Conservation (phyloP, 2,888 invertebrate genomes). For the Phorcus lineatus region DNA sequence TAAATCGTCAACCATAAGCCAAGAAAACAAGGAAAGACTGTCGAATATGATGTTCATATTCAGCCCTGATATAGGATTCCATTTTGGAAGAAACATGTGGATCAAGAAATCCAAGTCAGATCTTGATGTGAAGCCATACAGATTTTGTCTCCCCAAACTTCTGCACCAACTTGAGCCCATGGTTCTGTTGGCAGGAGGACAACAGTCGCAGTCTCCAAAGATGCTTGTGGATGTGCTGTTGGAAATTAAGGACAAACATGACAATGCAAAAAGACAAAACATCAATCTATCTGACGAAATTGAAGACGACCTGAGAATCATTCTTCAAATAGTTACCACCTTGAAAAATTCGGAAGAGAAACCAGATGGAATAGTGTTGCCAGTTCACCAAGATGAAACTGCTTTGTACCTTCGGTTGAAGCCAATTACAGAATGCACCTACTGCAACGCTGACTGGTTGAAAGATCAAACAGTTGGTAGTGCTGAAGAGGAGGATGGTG, state of each 20-base stretch:
- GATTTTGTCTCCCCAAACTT: constrained; percentile 2
- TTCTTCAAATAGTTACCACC: not conserved
- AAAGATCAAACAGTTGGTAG: constrained; percentile 6
- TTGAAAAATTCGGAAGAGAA: not conserved
- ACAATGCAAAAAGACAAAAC: not conserved
- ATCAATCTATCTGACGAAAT: not conserved
- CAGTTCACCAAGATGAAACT: not conserved
- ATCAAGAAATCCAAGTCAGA: not conserved
- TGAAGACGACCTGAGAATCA: not conserved
- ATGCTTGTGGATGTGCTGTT: constrained; percentile 9
- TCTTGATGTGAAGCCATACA: constrained; percentile 18
- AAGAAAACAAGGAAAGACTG: not conserved
- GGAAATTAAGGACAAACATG: constrained; percentile 17
- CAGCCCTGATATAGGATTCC: not conserved
- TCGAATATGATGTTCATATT: not conserved
- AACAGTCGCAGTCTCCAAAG: not conserved
- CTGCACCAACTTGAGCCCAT: not conserved
- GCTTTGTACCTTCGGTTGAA: not conserved
- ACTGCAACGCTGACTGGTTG: constrained; percentile 7
- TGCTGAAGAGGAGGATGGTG: constrained; percentile 33
- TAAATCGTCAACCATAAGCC: not conserved
- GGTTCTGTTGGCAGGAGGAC: not conserved
- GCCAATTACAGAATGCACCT: constrained; percentile 18
- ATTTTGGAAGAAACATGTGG: not conserved
- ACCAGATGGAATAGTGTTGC: constrained; percentile 12